phyloP scores from a whole-genome alignment of 1,140 invertebrate genomes.

The Drosophila prosaltans region DNA sequence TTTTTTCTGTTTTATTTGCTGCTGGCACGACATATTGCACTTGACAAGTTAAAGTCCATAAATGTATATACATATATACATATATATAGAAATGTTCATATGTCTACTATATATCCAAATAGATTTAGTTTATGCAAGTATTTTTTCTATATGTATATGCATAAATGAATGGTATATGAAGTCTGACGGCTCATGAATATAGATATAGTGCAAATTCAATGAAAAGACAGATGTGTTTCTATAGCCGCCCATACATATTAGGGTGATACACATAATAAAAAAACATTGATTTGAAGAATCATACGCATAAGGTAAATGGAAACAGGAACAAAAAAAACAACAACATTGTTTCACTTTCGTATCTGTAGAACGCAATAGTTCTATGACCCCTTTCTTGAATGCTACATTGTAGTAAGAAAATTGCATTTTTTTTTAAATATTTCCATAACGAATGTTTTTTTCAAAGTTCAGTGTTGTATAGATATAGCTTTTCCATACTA shows the following conservation, averaged over 20 bases:
- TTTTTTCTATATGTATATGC: constrained; percentile 18
- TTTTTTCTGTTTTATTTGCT: constrained; percentile 36
- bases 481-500: too few species aligned
- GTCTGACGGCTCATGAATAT: constrained; percentile 62
- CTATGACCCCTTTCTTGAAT: too few species aligned
- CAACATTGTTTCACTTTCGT: too few species aligned
- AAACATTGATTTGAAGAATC: too few species aligned
- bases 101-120: not conserved
- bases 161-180: constrained; percentile 46
- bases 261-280: not conserved
- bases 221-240: constrained; percentile 4
- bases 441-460: too few species aligned
- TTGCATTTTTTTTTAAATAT: too few species aligned
- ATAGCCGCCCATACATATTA: not conserved
- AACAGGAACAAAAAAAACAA: too few species aligned
- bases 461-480: too few species aligned
- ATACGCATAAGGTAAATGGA: too few species aligned
- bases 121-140: not conserved
- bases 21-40: not conserved
- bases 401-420: too few species aligned
- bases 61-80: constrained; percentile 32
- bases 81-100: not conserved
- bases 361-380: too few species aligned
- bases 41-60: constrained; percentile 13
- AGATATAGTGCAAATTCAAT: constrained; percentile 20